These are phyloP conservation scores for Pavo muticus DNA, from an alignment of 2,113 vertebrate genomes.

Conservation along the genomic window DNA sequence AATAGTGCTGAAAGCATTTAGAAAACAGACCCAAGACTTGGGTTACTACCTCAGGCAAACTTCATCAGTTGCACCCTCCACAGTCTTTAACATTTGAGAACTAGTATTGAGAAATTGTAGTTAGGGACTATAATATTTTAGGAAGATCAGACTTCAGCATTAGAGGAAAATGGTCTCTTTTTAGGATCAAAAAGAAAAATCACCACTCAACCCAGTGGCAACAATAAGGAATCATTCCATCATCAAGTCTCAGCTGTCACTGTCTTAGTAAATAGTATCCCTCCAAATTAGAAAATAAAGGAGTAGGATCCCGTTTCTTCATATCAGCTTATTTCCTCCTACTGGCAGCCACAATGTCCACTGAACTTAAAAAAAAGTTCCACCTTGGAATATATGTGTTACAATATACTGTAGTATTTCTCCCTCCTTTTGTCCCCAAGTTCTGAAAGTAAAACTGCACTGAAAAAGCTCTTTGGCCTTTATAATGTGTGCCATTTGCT, in stretches of 20 bases:
- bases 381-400: rapidly evolving
- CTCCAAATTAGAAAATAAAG: not conserved
- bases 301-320: not conserved
- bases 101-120: not conserved
- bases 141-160: not conserved
- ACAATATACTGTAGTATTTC: not conserved
- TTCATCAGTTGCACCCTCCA: not conserved
- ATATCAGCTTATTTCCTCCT: not conserved
- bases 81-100: not conserved
- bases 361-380: not conserved
- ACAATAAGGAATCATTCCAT: not conserved
- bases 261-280: not conserved
- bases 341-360: rapidly evolving
- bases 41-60: not conserved
- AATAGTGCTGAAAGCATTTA: not conserved
- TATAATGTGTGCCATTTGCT: not conserved
- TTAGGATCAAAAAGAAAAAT: not conserved
- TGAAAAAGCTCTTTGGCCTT: not conserved
- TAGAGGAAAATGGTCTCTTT: not conserved
- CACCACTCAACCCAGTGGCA: not conserved
- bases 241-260: not conserved
- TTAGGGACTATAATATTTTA: not conserved
- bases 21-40: not conserved
- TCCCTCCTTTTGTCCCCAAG: not conserved
- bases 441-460: not conserved